phyloP scores from a whole-genome alignment of 2,797 vertebrate species.

The Oreochromis grahami region DNA sequence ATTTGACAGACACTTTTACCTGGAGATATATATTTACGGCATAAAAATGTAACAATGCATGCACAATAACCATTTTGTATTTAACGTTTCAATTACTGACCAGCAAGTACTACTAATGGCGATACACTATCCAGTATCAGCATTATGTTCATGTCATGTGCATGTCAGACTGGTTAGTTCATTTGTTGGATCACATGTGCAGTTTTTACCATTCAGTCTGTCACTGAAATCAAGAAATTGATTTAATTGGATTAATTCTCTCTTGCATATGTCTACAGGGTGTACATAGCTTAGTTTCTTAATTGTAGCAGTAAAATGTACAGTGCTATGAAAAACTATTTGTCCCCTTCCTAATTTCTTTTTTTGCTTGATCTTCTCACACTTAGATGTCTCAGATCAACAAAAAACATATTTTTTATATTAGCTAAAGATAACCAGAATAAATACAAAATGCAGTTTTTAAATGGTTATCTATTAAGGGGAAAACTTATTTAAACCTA shows the following conservation, averaged over 20 bases:
- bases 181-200: background rate
- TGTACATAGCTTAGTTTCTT: background rate
- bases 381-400: background rate
- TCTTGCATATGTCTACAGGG: background rate
- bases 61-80: background rate
- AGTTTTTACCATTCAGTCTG: background rate
- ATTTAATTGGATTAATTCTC: background rate
- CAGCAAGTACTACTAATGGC: background rate
- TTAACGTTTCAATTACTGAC: background rate
- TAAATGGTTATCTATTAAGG: background rate
- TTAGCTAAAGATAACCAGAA: background rate
- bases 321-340: background rate
- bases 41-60: background rate
- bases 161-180: background rate
- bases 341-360: background rate
- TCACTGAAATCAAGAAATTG: background rate
- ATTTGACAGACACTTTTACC: background rate
- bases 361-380: background rate
- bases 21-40: background rate
- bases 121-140: background rate
- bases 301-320: background rate
- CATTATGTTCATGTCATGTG: background rate
- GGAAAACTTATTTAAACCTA: background rate
- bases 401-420: background rate
- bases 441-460: background rate